These are phyloP conservation scores for Acanthosepion esculentum DNA, from an alignment of 2,888 invertebrate species.

Conservation along the genomic window DNA sequence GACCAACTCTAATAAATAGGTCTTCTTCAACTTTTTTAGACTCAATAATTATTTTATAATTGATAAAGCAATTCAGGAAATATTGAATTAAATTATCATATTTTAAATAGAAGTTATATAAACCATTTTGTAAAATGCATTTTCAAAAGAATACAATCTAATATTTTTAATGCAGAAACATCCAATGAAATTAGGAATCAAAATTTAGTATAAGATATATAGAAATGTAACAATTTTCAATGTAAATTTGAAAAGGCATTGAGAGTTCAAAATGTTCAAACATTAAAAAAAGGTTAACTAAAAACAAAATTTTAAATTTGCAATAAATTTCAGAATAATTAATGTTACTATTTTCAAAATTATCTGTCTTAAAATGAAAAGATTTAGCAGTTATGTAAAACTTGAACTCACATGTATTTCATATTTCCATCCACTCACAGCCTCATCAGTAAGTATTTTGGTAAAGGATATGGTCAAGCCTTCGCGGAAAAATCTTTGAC, in stretches of 20 bases:
- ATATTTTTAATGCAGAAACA: neutral
- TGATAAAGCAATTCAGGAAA: no score
- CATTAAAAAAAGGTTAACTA: neutral
- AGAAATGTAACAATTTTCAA: neutral
- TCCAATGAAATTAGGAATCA: no score
- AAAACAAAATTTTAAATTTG: no score
- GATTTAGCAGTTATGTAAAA: neutral
- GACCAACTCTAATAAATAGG: no score
- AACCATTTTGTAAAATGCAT: no score
- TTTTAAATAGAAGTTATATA: no score
- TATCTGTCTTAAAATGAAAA: neutral
- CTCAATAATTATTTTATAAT: no score
- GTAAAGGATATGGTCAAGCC: constrained; percentile 95
- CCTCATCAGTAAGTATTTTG: constrained; percentile 97
- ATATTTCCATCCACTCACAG: constrained; percentile 96
- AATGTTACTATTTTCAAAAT: neutral
- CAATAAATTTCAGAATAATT: neutral
- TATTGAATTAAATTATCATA: no score
- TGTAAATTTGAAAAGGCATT: neutral
- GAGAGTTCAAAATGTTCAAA: neutral
- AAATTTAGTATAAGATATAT: neutral
- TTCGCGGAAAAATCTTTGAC: constrained; percentile 95
- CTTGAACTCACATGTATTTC: constrained; percentile 86
- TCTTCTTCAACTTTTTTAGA: no score
- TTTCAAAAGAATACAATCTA: no score